Percentiles rank a stretch among this genome's conserved stretches.
Conservation (phyloP, 2,113 vertebrate species). For the Rallus limicola region DNA sequence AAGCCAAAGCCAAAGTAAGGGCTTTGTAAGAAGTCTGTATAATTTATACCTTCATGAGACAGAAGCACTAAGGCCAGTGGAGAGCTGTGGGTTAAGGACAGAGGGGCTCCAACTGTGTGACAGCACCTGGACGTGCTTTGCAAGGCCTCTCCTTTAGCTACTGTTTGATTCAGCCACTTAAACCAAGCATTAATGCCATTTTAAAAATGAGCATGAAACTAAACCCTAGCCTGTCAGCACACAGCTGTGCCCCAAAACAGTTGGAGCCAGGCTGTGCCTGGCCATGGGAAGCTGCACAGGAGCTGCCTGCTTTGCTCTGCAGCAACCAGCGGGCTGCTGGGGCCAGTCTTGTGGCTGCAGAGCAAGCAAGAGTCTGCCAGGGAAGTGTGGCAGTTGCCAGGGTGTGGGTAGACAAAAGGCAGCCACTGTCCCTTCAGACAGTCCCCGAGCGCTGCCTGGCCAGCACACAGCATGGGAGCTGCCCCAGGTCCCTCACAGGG, state of each 20-base stretch:
- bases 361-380: background rate
- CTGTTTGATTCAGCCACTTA: background rate
- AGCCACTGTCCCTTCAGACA: background rate
- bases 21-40: background rate
- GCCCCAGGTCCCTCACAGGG: background rate
- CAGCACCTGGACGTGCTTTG: background rate
- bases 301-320: background rate
- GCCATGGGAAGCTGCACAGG: background rate
- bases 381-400: background rate
- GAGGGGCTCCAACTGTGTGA: background rate
- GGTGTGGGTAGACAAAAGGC: background rate
- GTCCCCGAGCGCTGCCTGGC: background rate
- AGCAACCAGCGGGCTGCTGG: background rate
- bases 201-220: background rate
- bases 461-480: background rate
- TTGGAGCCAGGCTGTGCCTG: fast-evolving
- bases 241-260: background rate
- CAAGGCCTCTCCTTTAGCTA: background rate
- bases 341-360: background rate
- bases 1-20: background rate
- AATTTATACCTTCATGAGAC: background rate
- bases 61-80: background rate
- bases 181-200: background rate
- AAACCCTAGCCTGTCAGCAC: background rate
- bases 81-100: background rate